Evolutionary conservation across 2,113 vertebrate genomes (phyloP).

Genomic region (Blennius ocellaris): DNA sequence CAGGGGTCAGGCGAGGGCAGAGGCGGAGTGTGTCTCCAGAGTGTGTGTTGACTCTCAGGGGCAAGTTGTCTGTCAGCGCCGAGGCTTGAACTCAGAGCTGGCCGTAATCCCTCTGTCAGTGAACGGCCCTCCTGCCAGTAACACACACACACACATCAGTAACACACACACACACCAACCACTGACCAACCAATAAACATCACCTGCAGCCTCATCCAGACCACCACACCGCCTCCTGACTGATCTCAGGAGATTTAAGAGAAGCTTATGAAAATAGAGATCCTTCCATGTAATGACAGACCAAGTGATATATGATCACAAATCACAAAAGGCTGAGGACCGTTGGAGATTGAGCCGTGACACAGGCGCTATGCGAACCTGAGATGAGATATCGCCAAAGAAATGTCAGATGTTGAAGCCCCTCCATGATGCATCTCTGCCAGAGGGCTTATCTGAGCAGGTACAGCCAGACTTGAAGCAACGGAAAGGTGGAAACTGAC

Average conservation of each 20-base stretch:
- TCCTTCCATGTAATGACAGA: conserved; percentile 51
- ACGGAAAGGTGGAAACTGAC: no score
- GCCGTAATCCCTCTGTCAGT: conserved; percentile 78
- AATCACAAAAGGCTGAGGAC: background rate
- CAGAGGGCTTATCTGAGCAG: background rate
- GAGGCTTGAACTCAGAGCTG: conserved; percentile 69
- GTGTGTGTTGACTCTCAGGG: conserved; percentile 67
- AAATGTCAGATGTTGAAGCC: background rate
- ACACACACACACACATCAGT: conserved; percentile 59
- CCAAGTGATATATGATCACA: conserved; percentile 40
- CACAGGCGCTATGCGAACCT: background rate
- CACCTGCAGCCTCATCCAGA: conserved; percentile 47
- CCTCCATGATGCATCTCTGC: background rate
- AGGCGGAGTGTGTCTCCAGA: conserved; percentile 55
- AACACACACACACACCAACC: conserved; percentile 67
- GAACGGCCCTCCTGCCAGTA: conserved; percentile 70
- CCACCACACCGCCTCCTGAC: conserved; percentile 46
- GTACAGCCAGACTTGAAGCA: background rate
- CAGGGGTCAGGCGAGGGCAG: conserved; percentile 52
- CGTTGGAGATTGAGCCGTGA: conserved; percentile 15
- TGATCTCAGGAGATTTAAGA: conserved; percentile 62
- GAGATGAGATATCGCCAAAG: background rate
- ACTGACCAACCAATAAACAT: conserved; percentile 60
- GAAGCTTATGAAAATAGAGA: conserved; percentile 19
- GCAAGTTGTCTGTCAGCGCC: conserved; percentile 76